These are phyloP conservation scores for Herpetotheres cachinnans DNA, from an alignment of 2,113 vertebrate genomes.

Conservation along the genomic window DNA sequence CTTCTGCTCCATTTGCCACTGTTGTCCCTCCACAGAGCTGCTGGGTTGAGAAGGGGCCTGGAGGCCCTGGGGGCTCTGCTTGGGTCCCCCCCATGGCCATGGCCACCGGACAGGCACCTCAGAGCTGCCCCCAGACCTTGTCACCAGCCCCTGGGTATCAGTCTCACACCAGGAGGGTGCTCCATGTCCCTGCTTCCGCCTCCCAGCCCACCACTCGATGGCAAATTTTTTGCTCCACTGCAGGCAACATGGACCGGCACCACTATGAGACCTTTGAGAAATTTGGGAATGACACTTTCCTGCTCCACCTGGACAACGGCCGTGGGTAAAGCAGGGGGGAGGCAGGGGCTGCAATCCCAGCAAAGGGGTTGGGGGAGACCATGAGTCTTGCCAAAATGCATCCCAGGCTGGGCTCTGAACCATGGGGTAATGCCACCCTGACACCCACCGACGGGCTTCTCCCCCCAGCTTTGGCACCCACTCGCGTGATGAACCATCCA, in stretches of 20 bases:
- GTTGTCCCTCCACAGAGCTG: not conserved
- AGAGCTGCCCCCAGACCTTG: not conserved
- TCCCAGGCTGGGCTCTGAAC: not conserved
- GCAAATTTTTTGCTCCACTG: not conserved
- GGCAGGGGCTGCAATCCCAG: not conserved
- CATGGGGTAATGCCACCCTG: accelerated
- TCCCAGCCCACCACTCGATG: not conserved
- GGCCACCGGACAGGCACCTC: not conserved
- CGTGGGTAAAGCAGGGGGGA: constrained; percentile 70
- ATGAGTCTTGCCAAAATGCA: accelerated
- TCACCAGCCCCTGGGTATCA: not conserved
- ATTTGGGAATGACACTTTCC: constrained; percentile 84
- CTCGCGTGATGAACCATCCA: constrained; percentile 81
- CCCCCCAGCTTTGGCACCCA: constrained; percentile 80
- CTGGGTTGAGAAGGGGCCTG: not conserved
- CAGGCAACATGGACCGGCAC: constrained; percentile 87
- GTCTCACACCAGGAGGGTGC: not conserved
- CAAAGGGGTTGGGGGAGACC: not conserved
- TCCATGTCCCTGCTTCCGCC: accelerated
- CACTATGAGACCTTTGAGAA: constrained; percentile 88
- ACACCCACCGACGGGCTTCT: not conserved
- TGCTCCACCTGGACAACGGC: constrained; percentile 85
- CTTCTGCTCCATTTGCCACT: constrained; percentile 15
- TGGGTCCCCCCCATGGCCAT: accelerated
- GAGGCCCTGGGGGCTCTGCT: accelerated